These are phyloP conservation scores for Petrosia ficiformis DNA, from an alignment of 37 sponge, comb jelly and placozoan species.

Conservation along the genomic window DNA sequence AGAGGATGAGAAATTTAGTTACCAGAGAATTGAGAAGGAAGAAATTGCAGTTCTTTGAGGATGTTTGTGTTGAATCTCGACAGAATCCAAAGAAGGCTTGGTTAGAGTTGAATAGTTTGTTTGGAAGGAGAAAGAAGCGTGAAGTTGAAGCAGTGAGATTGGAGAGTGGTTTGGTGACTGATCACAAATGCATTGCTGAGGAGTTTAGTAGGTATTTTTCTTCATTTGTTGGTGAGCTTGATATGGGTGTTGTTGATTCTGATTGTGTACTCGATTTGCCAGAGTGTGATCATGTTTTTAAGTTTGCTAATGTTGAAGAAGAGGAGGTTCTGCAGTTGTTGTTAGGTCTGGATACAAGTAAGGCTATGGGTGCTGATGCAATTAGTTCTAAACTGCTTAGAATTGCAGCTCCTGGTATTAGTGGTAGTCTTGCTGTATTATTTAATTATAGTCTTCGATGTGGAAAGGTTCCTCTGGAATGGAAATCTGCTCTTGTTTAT, in stretches of 20 bases:
- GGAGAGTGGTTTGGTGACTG: background rate
- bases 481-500: no score
- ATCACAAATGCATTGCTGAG: conserved; percentile 13
- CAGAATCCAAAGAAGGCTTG: conserved; percentile 25
- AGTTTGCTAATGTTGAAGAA: conserved; percentile 11
- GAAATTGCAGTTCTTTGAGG: conserved; percentile 5
- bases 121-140: background rate
- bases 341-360: no score
- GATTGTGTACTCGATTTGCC: background rate
- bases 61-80: background rate
- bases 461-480: no score
- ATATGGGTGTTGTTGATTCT: background rate
- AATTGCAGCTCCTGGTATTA: no score
- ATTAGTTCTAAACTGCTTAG: no score
- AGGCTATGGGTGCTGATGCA: no score
- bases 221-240: background rate
- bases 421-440: no score
- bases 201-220: conserved; percentile 22
- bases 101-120: conserved; percentile 9
- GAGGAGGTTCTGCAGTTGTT: no score
- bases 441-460: no score
- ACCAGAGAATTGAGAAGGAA: conserved; percentile 5
- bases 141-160: conserved; percentile 2
- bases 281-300: background rate
- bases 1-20: background rate